A percentile compares a stretch with the other conserved stretches of the same genome.
Evolutionary conservation across 1,140 invertebrate species (phyloP).

Genomic region (Zaprionus gabonicus): DNA sequence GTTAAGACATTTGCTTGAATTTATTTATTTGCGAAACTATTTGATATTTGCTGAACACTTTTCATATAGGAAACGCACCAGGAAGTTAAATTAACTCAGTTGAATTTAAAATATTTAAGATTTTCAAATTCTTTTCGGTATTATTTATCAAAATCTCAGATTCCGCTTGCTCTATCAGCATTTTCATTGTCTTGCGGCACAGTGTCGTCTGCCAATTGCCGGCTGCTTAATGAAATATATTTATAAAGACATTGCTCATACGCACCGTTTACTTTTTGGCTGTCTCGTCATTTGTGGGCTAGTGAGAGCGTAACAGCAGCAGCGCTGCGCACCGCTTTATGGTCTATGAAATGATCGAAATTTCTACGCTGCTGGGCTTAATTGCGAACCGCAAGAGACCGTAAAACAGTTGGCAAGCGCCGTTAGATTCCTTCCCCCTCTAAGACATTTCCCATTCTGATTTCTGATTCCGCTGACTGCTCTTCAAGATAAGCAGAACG

Average conservation of each 20-base stretch:
- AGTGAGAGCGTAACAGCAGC: slow-evolving; percentile 46
- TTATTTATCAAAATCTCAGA: slow-evolving; percentile 2
- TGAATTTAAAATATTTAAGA: background rate
- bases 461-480: slow-evolving; percentile 16
- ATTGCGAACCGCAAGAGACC: slow-evolving; percentile 61
- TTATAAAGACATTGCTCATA: slow-evolving; percentile 65
- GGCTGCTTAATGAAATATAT: background rate
- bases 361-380: slow-evolving; percentile 70
- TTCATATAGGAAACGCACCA: no score
- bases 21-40: background rate
- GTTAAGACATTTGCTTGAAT: background rate
- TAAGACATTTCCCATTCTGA: background rate
- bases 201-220: background rate
- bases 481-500: slow-evolving; percentile 29
- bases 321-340: slow-evolving; percentile 61
- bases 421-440: slow-evolving; percentile 51
- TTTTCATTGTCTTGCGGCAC: background rate
- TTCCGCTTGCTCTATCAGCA: background rate
- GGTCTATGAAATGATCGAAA: slow-evolving; percentile 77
- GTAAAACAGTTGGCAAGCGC: slow-evolving; percentile 75
- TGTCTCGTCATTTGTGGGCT: slow-evolving; percentile 28
- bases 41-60: no score
- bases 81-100: no score
- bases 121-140: background rate
- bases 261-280: slow-evolving; percentile 60